Evolutionary conservation across 2,797 vertebrate species (phyloP).

Genomic region (Halcyon smyrnensis): DNA sequence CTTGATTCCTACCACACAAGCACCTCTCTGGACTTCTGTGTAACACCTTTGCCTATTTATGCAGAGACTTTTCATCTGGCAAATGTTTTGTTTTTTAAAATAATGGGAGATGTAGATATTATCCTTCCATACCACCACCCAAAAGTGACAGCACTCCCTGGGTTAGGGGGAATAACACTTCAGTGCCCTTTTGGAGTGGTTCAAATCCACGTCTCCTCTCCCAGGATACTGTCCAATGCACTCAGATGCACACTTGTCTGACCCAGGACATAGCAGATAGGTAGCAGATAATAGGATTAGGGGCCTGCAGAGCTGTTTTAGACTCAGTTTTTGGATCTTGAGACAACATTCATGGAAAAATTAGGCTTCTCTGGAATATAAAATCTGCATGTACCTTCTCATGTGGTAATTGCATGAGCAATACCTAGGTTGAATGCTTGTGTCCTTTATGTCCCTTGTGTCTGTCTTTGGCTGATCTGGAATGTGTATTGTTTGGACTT

Average conservation of each 20-base stretch:
- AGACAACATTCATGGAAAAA: not conserved
- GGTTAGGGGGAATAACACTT: not conserved
- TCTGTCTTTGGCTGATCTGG: not conserved
- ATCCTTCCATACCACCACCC: not conserved
- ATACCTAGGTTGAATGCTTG: not conserved
- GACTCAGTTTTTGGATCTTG: not conserved
- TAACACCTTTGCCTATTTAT: not conserved
- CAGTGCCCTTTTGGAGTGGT: not conserved
- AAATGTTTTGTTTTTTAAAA: not conserved
- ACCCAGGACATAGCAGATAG: not conserved
- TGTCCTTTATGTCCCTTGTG: not conserved
- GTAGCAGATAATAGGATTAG: not conserved
- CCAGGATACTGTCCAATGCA: not conserved
- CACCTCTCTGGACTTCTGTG: not conserved
- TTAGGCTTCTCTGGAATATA: not conserved
- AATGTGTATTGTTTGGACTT: not conserved
- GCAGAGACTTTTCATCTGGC: not conserved
- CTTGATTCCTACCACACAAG: not conserved
- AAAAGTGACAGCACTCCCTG: not conserved
- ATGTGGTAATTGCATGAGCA: not conserved
- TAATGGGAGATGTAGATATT: fast-evolving
- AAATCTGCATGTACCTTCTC: not conserved
- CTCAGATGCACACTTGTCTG: not conserved
- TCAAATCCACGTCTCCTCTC: fast-evolving
- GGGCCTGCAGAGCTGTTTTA: not conserved